Evolutionary conservation across 30 jellyfish, hydroid and myxozoan genomes (phyloP).

Genomic region (Turritopsis dohrnii): DNA sequence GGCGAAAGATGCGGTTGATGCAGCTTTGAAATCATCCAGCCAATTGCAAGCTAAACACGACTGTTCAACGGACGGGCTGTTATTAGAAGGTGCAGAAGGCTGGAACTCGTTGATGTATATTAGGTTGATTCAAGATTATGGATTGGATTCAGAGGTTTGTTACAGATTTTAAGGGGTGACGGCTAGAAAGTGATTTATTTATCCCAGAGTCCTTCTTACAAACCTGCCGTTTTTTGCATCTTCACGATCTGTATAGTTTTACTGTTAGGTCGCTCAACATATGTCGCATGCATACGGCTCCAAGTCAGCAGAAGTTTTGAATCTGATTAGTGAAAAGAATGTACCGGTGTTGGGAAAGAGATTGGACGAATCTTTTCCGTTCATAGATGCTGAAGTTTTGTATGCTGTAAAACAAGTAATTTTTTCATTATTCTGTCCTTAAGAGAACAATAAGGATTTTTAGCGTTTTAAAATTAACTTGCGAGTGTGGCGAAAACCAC

Average conservation of each 20-base stretch:
- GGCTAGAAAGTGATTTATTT: no score
- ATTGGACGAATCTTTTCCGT: constrained; percentile 62
- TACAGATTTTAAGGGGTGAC: no score
- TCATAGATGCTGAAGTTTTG: constrained; percentile 79
- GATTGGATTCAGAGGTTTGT: constrained; percentile 86
- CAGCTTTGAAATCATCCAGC: constrained; percentile 43
- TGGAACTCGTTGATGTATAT: constrained; percentile 82
- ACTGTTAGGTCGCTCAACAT: constrained; percentile 80
- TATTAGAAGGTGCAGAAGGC: constrained; percentile 86
- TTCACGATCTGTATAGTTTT: neutral
- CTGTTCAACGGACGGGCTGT: constrained; percentile 57
- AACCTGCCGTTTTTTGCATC: neutral
- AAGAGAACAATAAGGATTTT: no score
- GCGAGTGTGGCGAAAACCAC: no score
- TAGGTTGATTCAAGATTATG: constrained; percentile 76
- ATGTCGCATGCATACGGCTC: constrained; percentile 76
- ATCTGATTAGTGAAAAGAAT: constrained; percentile 58
- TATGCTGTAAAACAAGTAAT: constrained; percentile 34
- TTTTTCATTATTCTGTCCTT: neutral
- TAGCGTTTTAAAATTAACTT: no score
- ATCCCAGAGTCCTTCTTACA: neutral
- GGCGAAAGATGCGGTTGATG: constrained; percentile 93
- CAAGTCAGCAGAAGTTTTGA: constrained; percentile 73
- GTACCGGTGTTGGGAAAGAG: constrained; percentile 84
- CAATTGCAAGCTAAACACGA: neutral